Percentiles rank a stretch among this genome's conserved stretches.
Evolutionary conservation across 2,888 invertebrate species (phyloP).

Genomic region (Spisula subtruncata): DNA sequence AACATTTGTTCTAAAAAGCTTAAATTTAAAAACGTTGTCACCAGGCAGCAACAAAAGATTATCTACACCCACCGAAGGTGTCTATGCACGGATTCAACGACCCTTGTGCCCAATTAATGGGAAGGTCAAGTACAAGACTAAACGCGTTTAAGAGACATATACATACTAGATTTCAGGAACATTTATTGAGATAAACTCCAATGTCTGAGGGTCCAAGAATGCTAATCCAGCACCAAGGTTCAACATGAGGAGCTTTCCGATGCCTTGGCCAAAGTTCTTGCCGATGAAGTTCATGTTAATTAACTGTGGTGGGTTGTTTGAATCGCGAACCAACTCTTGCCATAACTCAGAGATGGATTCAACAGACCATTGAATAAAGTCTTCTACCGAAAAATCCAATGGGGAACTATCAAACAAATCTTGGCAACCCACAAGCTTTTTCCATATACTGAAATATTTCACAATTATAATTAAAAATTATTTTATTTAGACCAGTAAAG

Average conservation of each 20-base stretch:
- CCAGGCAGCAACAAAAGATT: no score
- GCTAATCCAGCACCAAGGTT: conserved; percentile 52
- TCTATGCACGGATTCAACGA: no score
- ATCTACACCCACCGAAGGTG: no score
- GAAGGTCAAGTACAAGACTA: no score
- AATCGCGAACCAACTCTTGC: conserved; percentile 21
- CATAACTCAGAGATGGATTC: conserved; percentile 36
- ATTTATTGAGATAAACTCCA: conserved; percentile 55
- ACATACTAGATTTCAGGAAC: conserved; percentile 31
- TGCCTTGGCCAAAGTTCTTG: not conserved
- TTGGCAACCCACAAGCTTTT: conserved; percentile 25
- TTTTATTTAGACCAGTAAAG: not conserved
- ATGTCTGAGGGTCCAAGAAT: conserved; percentile 58
- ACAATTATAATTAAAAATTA: no score
- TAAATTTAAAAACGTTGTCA: no score
- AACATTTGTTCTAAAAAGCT: no score
- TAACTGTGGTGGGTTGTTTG: not conserved
- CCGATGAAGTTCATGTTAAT: not conserved
- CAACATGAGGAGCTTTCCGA: conserved; percentile 58
- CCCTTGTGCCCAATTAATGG: no score
- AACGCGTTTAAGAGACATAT: not conserved
- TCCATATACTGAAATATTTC: conserved; percentile 42
- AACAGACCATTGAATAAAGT: conserved; percentile 40
- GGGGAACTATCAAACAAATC: not conserved
- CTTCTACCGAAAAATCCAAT: not conserved